Evolutionary conservation across 2,797 vertebrate genomes (phyloP), one percentile per base, ranked within the genome.

Genomic region (Apogon talboti): DNA sequence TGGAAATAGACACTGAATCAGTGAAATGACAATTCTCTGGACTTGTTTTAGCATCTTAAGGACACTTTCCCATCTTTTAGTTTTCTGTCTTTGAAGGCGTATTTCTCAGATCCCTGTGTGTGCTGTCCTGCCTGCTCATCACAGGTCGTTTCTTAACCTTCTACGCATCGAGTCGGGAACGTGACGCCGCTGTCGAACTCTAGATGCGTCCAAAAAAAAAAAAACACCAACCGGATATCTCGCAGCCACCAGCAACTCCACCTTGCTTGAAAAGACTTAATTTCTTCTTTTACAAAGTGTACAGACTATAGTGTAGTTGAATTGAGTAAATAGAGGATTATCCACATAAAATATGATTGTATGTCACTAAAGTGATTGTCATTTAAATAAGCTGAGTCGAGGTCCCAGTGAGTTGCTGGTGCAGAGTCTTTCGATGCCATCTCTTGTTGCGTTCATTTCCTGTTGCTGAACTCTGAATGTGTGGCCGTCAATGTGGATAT

Each of bases 311-410:
- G 65, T 52, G 56, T 73, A 61, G 49, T 63, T 48, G 1, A 58
- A 24, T 13, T 58, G 50, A 57, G 48, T 57, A 74, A 10, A 30
- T 81, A 62, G 67, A 60, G 69, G 50, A 71, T 16, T 65, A 42
- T 81, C 56, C 47, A 55, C 52, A 21, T 55, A 47, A 75, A 59
- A 61, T 37, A 72, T 77, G 91, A 90, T 81, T 91, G 86, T 92
- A 60, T 68, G 63, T 79, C 71, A 71, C 75, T 66, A 45, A 83
- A 58, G 73, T 85, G 79, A 88, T 86, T 86, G 82, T 87, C 76
- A 63, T 60, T 72, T 74, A 76, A 70, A 53, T 68, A 58, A 62
- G 67, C n/a, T 68, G 65, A 73, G 49, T 57, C 14, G 30, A 64
- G 45, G 74, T 59, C 40, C 59, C 35, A 10, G 52, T 45, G 66